Base-by-base conservation (phyloP, 2,113 vertebrate species). In the Myocastor coypus region DNA sequence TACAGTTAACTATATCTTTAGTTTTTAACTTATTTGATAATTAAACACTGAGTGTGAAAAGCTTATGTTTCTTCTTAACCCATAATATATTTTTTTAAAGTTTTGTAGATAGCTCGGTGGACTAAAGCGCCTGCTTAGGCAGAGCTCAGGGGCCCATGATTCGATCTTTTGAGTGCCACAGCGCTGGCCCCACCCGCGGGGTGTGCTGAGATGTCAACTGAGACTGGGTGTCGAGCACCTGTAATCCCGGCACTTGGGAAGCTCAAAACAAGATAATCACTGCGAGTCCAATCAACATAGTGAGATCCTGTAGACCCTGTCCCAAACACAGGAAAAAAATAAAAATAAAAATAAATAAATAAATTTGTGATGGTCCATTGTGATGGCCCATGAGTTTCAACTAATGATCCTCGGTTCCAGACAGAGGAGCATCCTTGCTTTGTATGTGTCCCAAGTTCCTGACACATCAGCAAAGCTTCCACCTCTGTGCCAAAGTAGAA, bases 31-130 rank as follows among this genome's bases (percentile, higher is more conserved):
- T 8, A 92, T 85, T 69, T 91, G 28, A 0, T 52, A 85, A 92
- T 97, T 97, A 89, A 96, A 97, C 97, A 93, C 12, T 40, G 96
- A 94, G 92, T 92, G 34, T 93, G 55, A 90, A 95, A 92, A 89
- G 22, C 32, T 96, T 86, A 17, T 82, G 91, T 55, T 61, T 96
- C 98, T 92, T 71, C 83, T 93, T 95, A 57, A 42, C 57, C 28
- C 82, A 50, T 80, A 83, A 78, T 22, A 0, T 3, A 28, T 84
- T 96, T 95, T 20, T 0, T 46, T 5, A 46, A 46, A 46, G 4
- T 46, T 46, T 46, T 46, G 46, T 46, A 46, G 46, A 46, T 46
- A 46, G 46, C 46, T 46, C 46, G 8, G 46, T 46, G 46, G 46
- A 46, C 46, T 46, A 46, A 46, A 46, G 5, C 46, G 46, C 46